These are phyloP conservation scores for Euphydryas editha DNA, from an alignment of 2,888 invertebrate species.

Conservation along the genomic window DNA sequence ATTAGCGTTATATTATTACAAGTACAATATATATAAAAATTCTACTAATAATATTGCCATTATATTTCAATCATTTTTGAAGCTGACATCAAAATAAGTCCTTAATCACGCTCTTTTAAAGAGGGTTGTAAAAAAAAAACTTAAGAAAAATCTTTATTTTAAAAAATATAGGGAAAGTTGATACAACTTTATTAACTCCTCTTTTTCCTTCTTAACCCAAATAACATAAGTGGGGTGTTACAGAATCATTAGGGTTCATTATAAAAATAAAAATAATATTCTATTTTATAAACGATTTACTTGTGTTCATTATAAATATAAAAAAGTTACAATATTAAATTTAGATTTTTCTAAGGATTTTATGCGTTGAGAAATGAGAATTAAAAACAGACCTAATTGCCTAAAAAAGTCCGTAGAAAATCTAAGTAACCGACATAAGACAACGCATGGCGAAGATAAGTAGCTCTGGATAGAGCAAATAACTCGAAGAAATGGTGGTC, in stretches of 20 bases:
- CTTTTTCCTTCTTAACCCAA: constrained; percentile 9
- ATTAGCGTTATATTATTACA: too few species aligned
- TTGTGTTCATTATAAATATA: too few species aligned
- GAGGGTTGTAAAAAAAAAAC: not conserved
- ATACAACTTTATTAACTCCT: not conserved
- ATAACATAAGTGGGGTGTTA: constrained; percentile 8
- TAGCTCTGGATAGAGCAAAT: too few species aligned
- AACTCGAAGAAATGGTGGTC: too few species aligned
- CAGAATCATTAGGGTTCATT: not conserved
- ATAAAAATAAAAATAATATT: not conserved
- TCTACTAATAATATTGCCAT: not conserved
- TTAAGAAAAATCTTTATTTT: constrained; percentile 7
- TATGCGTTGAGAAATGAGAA: too few species aligned
- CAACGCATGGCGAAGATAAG: too few species aligned
- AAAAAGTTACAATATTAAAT: not conserved
- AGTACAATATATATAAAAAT: not conserved
- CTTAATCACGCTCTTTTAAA: constrained; percentile 25
- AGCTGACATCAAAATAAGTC: constrained; percentile 11
- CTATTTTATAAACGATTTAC: not conserved
- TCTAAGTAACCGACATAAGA: too few species aligned
- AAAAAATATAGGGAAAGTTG: constrained; percentile 7
- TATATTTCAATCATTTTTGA: constrained; percentile 7
- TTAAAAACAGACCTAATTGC: too few species aligned
- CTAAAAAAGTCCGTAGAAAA: too few species aligned
- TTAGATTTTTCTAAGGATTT: too few species aligned